Conservation (phyloP, 1,140 invertebrate genomes). For the Camponotus pennsylvanicus region DNA sequence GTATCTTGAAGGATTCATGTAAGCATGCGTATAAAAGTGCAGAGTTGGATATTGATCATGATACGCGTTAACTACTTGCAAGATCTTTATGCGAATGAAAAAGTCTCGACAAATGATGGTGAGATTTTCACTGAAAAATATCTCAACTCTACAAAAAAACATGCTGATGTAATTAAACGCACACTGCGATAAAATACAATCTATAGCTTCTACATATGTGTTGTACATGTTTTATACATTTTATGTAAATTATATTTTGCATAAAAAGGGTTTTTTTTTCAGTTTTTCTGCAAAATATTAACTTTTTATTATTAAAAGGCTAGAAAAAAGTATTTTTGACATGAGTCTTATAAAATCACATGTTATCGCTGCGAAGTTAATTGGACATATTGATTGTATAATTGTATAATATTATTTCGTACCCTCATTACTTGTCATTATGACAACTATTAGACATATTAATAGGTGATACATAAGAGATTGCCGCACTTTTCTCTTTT, state of each 20-base stretch:
- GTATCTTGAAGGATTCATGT: constrained; percentile 36
- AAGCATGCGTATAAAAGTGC: constrained; percentile 39
- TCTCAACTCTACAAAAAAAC: background rate
- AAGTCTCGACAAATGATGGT: background rate
- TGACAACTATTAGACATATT: constrained; percentile 17
- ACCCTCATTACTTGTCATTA: background rate
- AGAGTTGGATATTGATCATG: constrained; percentile 39
- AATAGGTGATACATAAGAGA: constrained; percentile 12
- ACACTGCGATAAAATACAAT: background rate
- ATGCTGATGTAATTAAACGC: background rate
- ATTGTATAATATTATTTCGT: background rate
- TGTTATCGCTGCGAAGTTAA: background rate
- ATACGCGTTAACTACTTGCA: background rate
- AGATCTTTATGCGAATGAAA: constrained; percentile 18
- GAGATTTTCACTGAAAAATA: background rate
- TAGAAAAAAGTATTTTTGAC: background rate
- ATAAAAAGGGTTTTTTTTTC: background rate
- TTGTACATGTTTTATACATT: constrained; percentile 1
- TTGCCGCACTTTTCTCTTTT: background rate
- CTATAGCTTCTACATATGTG: background rate
- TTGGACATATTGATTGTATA: background rate
- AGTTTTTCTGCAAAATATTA: no score
- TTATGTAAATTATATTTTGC: background rate
- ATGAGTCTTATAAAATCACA: no score
- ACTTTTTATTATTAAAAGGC: no score